phyloP scores from a whole-genome alignment of 2,113 vertebrate species.

The Tenrec ecaudatus region DNA sequence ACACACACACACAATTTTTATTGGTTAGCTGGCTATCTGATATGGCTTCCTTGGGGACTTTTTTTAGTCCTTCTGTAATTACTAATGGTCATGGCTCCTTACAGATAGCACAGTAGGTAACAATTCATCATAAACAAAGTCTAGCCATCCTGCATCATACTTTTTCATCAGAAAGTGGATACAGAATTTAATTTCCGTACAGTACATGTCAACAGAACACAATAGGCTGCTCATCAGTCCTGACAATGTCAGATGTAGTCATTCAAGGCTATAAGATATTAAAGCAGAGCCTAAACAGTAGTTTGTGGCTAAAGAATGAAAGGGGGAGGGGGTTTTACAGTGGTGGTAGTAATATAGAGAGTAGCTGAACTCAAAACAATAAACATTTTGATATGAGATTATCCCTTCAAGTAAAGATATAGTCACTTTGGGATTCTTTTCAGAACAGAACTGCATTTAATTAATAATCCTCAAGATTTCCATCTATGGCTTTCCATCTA shows the following conservation, averaged over 20 bases:
- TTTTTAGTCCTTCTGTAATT: constrained; percentile 45
- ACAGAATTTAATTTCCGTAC: background rate
- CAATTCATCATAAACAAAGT: background rate
- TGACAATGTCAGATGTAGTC: background rate
- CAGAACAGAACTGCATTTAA: constrained; percentile 15
- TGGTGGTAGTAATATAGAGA: background rate
- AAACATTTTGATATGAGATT: constrained; percentile 43
- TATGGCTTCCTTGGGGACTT: background rate
- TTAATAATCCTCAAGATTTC: constrained; percentile 60
- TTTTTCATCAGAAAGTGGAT: constrained; percentile 18
- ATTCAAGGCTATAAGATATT: constrained; percentile 34
- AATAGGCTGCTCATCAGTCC: constrained; percentile 22
- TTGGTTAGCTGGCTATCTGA: constrained; percentile 30
- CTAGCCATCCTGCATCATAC: background rate
- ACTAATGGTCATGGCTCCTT: background rate
- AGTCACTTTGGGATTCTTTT: constrained; percentile 55
- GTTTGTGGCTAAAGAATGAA: constrained; percentile 5
- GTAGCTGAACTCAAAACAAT: background rate
- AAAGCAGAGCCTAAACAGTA: constrained; percentile 23
- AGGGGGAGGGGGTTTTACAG: background rate
- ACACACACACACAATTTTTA: background rate
- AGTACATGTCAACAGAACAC: constrained; percentile 14
- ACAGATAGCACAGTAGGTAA: background rate
- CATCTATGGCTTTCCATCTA: too few relatives aligned
- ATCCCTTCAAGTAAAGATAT: constrained; percentile 7